Evolutionary conservation across 2,888 invertebrate genomes (phyloP), one percentile per base, ranked within the genome.

Genomic region (Hecatera dysodea): DNA sequence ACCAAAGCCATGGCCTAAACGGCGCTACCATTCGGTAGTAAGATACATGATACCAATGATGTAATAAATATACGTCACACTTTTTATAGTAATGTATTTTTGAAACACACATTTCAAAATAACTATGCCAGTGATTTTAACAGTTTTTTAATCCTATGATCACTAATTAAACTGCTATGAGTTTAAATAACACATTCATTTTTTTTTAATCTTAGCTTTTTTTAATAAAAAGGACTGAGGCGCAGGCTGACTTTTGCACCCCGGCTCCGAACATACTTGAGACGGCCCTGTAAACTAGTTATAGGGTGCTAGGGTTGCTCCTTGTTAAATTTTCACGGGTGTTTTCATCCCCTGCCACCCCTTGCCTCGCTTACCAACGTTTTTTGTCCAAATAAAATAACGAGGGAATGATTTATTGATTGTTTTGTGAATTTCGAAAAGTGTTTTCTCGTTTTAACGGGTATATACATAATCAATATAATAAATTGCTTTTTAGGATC

Each of bases 321-420:
- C 93, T 94, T 91, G 93, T 94, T 93, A 94, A 94, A 93, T 92
- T 92, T 90, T 93, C 92, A 94, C 88, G 92, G 90, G 75, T 83
- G 86, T 79, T 72, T 85, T 85, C 71, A 65, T 72, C 73, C 84
- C 71, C 78, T 55, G 67, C 72, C 81, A 71, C 82, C 84, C 80
- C 76, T 83, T 65, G 79, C 56, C 22, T 62, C 68, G 61, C 83
- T 77, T 77, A 69, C 73, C 48, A 29, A 52, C 78, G 56, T 59
- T 81, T 83, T 81, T 77, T 55, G 24, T 59, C 29, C 29, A 53
- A 75, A 72, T 75, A 70, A 67, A 53, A 60, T 75, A 83, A 83
- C 64, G 73, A 73, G 57, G 39, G 36, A 53, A 44, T 73, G 72
- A 80, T 80, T 77, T 83, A 80, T 84, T 72, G 72, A 72, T 74